Evolutionary conservation across 2,888 invertebrate genomes (phyloP).

Genomic region (Drosophila peninsularis): DNA sequence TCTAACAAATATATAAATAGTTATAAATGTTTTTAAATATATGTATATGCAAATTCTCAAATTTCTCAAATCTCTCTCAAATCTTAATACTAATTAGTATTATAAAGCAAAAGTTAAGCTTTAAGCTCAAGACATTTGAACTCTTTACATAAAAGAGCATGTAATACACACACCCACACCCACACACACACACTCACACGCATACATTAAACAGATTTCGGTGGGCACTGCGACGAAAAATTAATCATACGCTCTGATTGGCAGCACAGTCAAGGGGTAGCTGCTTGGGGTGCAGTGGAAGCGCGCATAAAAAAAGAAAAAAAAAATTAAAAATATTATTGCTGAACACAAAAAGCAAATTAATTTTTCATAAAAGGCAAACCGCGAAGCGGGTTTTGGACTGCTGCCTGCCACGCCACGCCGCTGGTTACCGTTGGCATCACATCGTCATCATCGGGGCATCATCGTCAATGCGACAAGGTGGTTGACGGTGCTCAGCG

Average conservation of each 20-base stretch:
- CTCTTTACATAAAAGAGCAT: background rate
- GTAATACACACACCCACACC: background rate
- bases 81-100: background rate
- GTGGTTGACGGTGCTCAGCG: slow-evolving; percentile 28
- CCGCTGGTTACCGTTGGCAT: slow-evolving; percentile 14
- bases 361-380: slow-evolving; percentile 79
- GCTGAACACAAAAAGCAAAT: slow-evolving; percentile 75
- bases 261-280: slow-evolving; percentile 59
- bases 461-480: slow-evolving; percentile 22
- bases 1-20: no score
- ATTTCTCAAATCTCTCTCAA: background rate
- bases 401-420: slow-evolving; percentile 8
- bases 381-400: slow-evolving; percentile 49
- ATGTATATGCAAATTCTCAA: no score
- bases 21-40: no score
- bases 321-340: slow-evolving; percentile 64
- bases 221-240: slow-evolving; percentile 64
- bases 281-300: background rate
- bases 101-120: background rate
- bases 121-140: slow-evolving; percentile 14
- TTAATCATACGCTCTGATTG: slow-evolving; percentile 81
- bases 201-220: slow-evolving; percentile 20
- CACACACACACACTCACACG: background rate
- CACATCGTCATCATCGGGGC: slow-evolving; percentile 2
- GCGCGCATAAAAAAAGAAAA: background rate